Evolutionary conservation across 2,888 invertebrate genomes (phyloP), one percentile per base, ranked within the genome.

Genomic region (Torymus aiolomorphi): DNA sequence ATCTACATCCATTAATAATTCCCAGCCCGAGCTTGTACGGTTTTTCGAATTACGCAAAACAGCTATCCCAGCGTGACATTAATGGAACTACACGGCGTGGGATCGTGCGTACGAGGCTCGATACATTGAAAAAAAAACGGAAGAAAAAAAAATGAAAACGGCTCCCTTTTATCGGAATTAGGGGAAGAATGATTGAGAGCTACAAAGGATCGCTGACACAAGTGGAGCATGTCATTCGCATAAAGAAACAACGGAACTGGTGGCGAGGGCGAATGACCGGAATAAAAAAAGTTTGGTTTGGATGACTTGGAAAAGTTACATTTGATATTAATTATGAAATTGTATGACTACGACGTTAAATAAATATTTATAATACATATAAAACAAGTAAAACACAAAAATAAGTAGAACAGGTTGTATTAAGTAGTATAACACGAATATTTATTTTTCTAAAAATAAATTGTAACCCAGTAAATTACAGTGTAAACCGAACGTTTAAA

Each of bases 191-290:
- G 63, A 76, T 69, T 72, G 76, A 66, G 69, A 71, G 65, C 52
- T 69, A 49, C 72, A 54, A 67, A 73, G 42, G 49, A n/a, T 62
- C 16, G 14, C 57, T 51, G 74, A 78, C 74, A 70, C 57, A 74
- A 78, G 51, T 78, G 54, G 78, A 70, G 69, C 78, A 61, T 61
- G 78, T 63, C 67, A 12, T 42, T 73, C 62, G 20, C 14, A 56
- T 51, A 63, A 31, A 66, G 57, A 71, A 65, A 77, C 13, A 51
- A 65, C 2, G 66, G 66, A 59, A 65, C 24, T 52, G 14, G 16
- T 31, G 20, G 3, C 24, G 24, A 31, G 14, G 57, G 49, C 70
- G 59, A 71, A 71, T 57, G 56, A 71, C 56, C 63, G 49, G 56
- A 62, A 71, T 51, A 63, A 77, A 77, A 71, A 42, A 59, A 71